These are phyloP conservation scores for Drosophila subquinaria DNA, from an alignment of 2,888 invertebrate species.

Conservation along the genomic window DNA sequence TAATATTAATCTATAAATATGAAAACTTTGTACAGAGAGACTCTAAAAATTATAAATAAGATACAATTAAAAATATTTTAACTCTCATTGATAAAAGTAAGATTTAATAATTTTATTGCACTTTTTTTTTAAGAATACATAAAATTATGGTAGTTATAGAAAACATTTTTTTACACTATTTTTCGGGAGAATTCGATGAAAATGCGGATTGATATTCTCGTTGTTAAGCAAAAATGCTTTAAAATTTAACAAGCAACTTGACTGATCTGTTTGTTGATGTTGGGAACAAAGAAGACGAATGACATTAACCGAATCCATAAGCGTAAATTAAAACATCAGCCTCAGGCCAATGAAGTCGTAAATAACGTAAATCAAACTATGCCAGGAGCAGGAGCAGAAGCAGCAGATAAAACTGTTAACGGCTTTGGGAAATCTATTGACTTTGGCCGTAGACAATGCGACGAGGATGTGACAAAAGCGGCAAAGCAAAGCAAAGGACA, in stretches of 20 bases:
- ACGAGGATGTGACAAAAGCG: constrained; percentile 65
- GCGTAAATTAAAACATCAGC: constrained; percentile 70
- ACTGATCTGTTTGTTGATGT: constrained; percentile 23
- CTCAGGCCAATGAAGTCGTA: constrained; percentile 66
- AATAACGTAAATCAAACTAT: constrained; percentile 61
- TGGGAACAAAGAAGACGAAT: constrained; percentile 7
- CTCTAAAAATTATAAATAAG: no score
- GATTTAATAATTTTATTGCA: no score
- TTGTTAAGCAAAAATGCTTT: not conserved
- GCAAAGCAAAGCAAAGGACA: constrained; percentile 53
- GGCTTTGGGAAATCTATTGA: constrained; percentile 70
- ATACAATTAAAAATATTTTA: no score
- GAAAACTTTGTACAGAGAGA: no score
- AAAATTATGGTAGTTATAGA: no score
- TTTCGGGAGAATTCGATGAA: no score
- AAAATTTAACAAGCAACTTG: constrained; percentile 28
- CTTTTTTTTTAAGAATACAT: no score
- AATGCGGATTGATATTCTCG: not conserved
- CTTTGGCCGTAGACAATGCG: constrained; percentile 63
- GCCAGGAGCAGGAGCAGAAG: constrained; percentile 26
- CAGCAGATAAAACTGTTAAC: constrained; percentile 63
- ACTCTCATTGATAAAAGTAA: no score
- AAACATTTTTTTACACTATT: no score
- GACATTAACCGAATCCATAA: constrained; percentile 21
- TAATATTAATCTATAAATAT: no score